These are phyloP conservation scores for Tenthredo mesomela DNA, from an alignment of 2,888 invertebrate species.

Conservation along the genomic window DNA sequence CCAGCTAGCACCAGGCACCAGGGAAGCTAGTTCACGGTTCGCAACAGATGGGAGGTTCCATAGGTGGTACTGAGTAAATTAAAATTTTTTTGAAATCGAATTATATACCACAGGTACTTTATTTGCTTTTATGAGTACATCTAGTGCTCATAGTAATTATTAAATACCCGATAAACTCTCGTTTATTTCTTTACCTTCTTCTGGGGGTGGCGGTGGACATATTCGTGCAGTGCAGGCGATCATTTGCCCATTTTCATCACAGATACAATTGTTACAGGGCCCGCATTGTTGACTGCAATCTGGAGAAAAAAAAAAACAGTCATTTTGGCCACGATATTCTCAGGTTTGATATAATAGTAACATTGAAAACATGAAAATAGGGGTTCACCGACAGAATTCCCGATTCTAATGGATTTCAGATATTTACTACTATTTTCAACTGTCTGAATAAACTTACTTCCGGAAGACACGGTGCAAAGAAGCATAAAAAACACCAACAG, in stretches of 20 bases:
- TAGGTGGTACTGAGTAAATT: background rate
- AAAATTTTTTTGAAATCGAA: background rate
- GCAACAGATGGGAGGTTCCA: constrained; percentile 60
- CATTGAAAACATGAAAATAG: background rate
- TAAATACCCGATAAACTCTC: background rate
- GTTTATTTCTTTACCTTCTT: background rate
- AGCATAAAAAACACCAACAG: background rate
- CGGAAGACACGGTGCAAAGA: background rate
- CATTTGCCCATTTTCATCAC: background rate
- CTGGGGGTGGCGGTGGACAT: background rate
- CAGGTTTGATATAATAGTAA: background rate
- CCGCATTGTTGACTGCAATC: background rate
- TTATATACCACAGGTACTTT: background rate
- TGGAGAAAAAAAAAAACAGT: background rate
- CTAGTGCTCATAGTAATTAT: background rate
- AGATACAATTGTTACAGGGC: background rate
- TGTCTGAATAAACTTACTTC: background rate
- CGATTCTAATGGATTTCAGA: too few relatives aligned
- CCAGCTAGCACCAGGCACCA: constrained; percentile 77
- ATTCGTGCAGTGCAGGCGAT: background rate
- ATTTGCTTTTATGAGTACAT: background rate
- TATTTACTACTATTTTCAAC: too few relatives aligned
- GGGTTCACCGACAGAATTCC: too few relatives aligned
- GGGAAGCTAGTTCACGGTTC: constrained; percentile 67
- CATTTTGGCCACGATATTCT: background rate